Conservation (phyloP, 2,888 invertebrate species). For the Drosophila rubida region DNA sequence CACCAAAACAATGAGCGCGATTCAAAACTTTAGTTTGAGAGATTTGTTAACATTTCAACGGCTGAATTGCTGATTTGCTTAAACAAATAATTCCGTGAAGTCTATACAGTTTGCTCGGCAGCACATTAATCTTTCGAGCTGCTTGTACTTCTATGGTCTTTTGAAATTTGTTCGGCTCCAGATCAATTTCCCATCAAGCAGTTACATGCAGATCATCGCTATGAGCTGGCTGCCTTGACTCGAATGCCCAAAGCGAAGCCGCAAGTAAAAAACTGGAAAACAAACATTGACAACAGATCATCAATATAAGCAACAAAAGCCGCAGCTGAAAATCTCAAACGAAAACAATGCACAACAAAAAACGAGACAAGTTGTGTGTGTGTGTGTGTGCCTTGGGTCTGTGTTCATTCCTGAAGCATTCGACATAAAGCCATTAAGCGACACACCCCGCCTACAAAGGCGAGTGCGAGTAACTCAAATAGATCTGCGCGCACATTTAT, state of each 20-base stretch:
- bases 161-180: not conserved
- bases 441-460: conserved; percentile 66
- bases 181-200: not conserved
- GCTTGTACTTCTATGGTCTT: not conserved
- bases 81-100: not conserved
- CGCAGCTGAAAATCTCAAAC: conserved; percentile 22
- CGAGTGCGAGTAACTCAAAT: conserved; percentile 38
- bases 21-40: not conserved
- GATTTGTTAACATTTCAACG: not conserved
- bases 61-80: not conserved
- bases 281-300: conserved; percentile 34
- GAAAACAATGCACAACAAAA: conserved; percentile 24
- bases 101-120: not conserved
- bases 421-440: conserved; percentile 67
- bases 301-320: conserved; percentile 28
- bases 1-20: not conserved
- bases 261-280: not conserved
- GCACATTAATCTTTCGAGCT: conserved; percentile 4
- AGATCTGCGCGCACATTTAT: conserved; percentile 68
- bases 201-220: conserved; percentile 8
- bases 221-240: conserved; percentile 24
- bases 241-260: conserved; percentile 15
- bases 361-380: conserved; percentile 1
- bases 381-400: not conserved
- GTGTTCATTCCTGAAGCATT: conserved; percentile 43